Percentiles rank a stretch among this genome's conserved stretches.
Conservation (phyloP, 2,888 invertebrate species). For the Diabrotica balteata region DNA sequence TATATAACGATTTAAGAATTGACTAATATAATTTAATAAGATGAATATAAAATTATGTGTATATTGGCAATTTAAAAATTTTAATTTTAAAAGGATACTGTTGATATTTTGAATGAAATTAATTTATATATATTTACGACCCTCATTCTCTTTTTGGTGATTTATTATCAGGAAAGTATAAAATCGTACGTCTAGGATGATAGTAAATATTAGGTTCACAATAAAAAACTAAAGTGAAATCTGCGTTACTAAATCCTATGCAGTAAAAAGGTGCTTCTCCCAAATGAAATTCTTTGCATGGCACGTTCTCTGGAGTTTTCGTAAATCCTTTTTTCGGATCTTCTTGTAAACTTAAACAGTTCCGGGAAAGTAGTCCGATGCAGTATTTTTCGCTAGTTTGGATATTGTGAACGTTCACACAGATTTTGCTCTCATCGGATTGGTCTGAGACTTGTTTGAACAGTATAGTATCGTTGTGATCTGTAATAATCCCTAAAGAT, state of each 20-base stretch:
- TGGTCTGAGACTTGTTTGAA: conserved; percentile 15
- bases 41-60: too few relatives aligned
- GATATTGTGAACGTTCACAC: conserved; percentile 2
- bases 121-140: too few relatives aligned
- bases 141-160: conserved; percentile 1
- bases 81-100: too few relatives aligned
- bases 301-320: conserved; percentile 3
- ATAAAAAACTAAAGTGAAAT: conserved; percentile 12
- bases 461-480: conserved; percentile 12
- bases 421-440: conserved; percentile 11
- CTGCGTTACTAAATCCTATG: conserved; percentile 3
- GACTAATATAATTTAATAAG: too few relatives aligned
- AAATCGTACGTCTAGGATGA: conserved; percentile 7
- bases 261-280: conserved; percentile 8
- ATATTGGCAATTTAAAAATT: too few relatives aligned
- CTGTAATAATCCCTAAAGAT: conserved; percentile 13
- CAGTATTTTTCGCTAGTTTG: conserved; percentile 14
- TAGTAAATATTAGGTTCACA: conserved; percentile 4
- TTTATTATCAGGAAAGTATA: conserved; percentile 11
- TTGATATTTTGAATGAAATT: too few relatives aligned
- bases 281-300: conserved; percentile 11
- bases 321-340: conserved; percentile 2
- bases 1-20: too few relatives aligned
- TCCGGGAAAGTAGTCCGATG: conserved; percentile 1
- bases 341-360: conserved; percentile 12